Evolutionary conservation across 2,797 vertebrate species (phyloP).

Genomic region (Dallia pectoralis): DNA sequence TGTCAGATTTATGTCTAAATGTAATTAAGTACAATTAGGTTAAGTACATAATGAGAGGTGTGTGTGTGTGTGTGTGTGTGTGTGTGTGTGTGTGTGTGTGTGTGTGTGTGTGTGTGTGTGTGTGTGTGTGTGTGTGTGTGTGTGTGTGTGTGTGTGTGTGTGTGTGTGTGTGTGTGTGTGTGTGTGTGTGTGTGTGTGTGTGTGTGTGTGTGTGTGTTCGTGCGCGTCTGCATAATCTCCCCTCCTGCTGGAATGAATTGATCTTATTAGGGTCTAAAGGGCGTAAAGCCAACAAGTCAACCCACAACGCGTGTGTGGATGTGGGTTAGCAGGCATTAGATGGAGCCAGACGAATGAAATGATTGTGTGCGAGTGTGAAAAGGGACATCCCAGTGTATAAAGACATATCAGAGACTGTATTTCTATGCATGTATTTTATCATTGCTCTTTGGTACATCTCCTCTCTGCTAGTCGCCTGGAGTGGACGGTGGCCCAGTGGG

Average conservation of each 20-base stretch:
- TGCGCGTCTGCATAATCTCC: conserved; percentile 49
- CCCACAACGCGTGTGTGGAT: conserved; percentile 36
- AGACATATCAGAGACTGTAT: too few species aligned
- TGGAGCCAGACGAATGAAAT: too few species aligned
- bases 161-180: conserved; percentile 13
- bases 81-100: conserved; percentile 15
- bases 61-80: conserved; percentile 3
- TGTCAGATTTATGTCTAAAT: conserved; percentile 49
- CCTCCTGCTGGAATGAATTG: conserved; percentile 53
- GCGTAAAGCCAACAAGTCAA: conserved; percentile 59
- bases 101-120: conserved; percentile 4
- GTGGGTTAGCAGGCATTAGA: conserved; percentile 12
- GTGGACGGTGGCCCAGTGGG: conserved; percentile 89
- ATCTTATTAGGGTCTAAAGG: conserved; percentile 69
- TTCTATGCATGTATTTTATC: too few species aligned
- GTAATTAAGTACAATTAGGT: conserved; percentile 63
- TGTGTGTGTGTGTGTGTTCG: conserved; percentile 12
- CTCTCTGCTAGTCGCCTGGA: conserved; percentile 80
- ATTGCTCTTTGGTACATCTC: background rate
- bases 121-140: conserved; percentile 3
- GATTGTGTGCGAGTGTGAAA: too few species aligned
- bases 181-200: background rate
- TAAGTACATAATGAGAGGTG: conserved; percentile 64
- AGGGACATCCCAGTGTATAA: too few species aligned
- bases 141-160: conserved; percentile 24